These are phyloP conservation scores for Neotoxoptera formosana DNA, from an alignment of 1,140 invertebrate species.

Conservation along the genomic window DNA sequence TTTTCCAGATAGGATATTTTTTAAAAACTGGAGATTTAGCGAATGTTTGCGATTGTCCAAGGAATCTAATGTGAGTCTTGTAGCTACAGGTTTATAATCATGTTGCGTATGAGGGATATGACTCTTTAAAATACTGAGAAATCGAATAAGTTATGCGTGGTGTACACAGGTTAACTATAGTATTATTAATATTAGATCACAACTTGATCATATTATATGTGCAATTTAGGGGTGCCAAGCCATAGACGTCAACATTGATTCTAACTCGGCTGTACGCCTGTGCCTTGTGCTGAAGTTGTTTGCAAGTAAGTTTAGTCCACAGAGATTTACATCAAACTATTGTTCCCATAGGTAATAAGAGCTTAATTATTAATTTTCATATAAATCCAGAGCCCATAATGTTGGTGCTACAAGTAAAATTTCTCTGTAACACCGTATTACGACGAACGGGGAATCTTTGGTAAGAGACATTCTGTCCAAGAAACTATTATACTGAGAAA, in stretches of 20 bases:
- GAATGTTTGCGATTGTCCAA: no score
- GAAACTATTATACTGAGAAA: background rate
- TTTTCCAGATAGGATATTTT: no score
- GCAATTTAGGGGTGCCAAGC: no score
- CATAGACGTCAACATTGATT: background rate
- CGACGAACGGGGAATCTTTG: background rate
- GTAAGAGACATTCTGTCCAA: background rate
- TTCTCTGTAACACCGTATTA: background rate
- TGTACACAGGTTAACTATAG: background rate
- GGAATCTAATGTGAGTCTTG: no score
- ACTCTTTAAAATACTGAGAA: background rate
- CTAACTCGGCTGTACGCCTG: background rate
- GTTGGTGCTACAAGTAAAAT: background rate
- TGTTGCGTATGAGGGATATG: no score
- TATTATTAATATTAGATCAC: background rate
- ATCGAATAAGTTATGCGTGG: background rate
- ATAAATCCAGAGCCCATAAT: background rate
- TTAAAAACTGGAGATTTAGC: no score
- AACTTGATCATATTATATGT: background rate
- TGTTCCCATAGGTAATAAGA: background rate
- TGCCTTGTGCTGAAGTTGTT: background rate
- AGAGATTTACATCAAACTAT: background rate
- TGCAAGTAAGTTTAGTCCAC: background rate
- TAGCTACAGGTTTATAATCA: no score
- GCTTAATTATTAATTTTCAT: constrained; percentile 1